Conservation (phyloP, 2,797 vertebrate species). For the Enteromius viviparus region DNA sequence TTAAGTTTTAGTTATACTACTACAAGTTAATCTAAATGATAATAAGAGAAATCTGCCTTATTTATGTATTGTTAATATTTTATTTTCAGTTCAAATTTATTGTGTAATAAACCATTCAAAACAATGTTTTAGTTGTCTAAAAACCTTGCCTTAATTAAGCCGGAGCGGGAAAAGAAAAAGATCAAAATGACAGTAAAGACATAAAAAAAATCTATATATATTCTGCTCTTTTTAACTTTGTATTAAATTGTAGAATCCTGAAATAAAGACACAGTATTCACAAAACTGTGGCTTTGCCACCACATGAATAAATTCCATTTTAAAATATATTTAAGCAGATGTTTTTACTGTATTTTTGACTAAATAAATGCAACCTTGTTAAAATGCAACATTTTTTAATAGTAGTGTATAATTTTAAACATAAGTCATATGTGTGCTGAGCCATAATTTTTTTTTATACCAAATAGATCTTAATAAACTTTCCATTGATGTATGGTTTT, state of each 20-base stretch:
- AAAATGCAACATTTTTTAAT: too few relatives aligned
- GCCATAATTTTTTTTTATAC: too few relatives aligned
- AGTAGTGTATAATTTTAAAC: neutral
- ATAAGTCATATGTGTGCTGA: neutral
- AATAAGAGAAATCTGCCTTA: neutral
- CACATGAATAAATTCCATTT: neutral
- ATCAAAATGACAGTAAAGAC: neutral
- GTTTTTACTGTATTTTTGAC: neutral
- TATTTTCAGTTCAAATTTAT: neutral
- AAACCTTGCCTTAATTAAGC: neutral
- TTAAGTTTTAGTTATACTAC: too few relatives aligned
- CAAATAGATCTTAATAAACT: too few relatives aligned
- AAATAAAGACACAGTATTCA: neutral
- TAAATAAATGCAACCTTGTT: neutral
- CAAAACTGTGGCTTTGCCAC: neutral
- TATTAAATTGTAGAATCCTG: neutral
- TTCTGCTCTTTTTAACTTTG: neutral
- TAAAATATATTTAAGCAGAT: neutral
- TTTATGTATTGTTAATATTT: neutral
- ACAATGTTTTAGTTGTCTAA: neutral
- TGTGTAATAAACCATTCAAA: neutral
- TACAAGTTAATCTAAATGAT: neutral
- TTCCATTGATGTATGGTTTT: too few relatives aligned
- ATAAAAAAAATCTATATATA: neutral
- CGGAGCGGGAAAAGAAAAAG: neutral